Base-by-base conservation (phyloP, 2,888 invertebrate genomes). In the Caradrina kadenii region DNA sequence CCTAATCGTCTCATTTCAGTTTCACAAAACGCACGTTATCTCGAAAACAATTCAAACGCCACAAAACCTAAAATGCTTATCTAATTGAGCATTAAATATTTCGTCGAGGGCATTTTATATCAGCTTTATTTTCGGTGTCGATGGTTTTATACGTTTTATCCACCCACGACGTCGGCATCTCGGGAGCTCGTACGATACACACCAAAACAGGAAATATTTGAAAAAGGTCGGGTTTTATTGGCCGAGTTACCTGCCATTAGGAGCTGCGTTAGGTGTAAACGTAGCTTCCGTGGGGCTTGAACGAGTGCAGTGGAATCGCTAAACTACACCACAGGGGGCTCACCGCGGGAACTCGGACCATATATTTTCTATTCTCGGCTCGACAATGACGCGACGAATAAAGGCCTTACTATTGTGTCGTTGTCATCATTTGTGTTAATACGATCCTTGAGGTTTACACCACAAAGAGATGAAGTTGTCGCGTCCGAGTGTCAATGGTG, bases 31-130 rank as follows among this genome's bases (percentile, higher is more conserved):
- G 89, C 85, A 84, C 87, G 89, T 91, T 91, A 91, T 91, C 91
- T 91, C 88, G 83, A 91, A 93, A 93, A 95, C 94, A 93, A 94
- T 94, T 93, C 93, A 90, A 93, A 92, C 92, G 91, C 91, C 92
- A 93, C 93, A 92, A 93, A 94, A 93, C 92, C 93, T 90, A 94
- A 94, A 95, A 93, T 93, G 93, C 93, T 94, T 95, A 95, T 94
- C 94, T 95, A 95, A 95, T 95, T 95, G 94, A 95, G 94, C 93
- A 94, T 95, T 94, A 95, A 95, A 94, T 94, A 95, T 94, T 94
- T 96, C 95, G 92, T 94, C 94, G 95, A 93, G 92, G 90, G 90
- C 92, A 94, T 94, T 94, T 94, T 94, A 94, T 95, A 93, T 93
- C 91, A 88, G 91, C 92, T 95, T 94, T 94, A 94, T 95, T 93